Base-by-base conservation (phyloP, 2,888 invertebrate species). In the Embidobia sp. region DNA sequence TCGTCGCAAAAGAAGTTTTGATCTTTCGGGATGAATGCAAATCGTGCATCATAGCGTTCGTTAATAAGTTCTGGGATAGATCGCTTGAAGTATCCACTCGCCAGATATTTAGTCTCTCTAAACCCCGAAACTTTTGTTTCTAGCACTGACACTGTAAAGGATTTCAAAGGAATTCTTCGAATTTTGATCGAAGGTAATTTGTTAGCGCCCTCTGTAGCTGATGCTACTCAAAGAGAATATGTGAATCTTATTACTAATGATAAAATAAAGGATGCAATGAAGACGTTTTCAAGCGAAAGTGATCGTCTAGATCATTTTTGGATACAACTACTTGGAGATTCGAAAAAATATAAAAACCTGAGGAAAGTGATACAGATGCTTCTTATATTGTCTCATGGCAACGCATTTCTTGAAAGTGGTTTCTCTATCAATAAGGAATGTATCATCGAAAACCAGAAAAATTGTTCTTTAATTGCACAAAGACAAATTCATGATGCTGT, bases 71-170 rank as follows among this genome's bases (percentile, higher is more conserved):
- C 15, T 31, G 31, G 53, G 53, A 66, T n/a, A 49, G 26, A 15
- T 53, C 53, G 5, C 55, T 27, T 66, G 19, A 66, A 66, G 29
- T 66, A 66, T 29, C 27, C 55, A 27, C 37, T 66, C 2, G 46
- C 22, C 7, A 46, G 55, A 35, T 11, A 35, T 19, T 8, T 55
- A n/a, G 26, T 18, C 1, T 46, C 33, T 27, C 16, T 46, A n/a
- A 13, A 66, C 33, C 46, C 46, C 0, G 33, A 55, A 35, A 5
- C 37, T 7, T 35, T 46, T 19, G 10, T 27, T 19, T 18, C 7
- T 22, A n/a, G 26, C 18, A 13, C 6, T 8, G 16, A 29, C n/a
- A 26, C 13, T 26, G 29, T 18, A 2, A 33, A 3, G 2, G 3
- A 51, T n/a, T 8, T 51, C 5, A 51, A 51, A 8, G 16, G 16